phyloP scores from a whole-genome alignment of 23 tunicate species.

The Oikopleura albicans region DNA sequence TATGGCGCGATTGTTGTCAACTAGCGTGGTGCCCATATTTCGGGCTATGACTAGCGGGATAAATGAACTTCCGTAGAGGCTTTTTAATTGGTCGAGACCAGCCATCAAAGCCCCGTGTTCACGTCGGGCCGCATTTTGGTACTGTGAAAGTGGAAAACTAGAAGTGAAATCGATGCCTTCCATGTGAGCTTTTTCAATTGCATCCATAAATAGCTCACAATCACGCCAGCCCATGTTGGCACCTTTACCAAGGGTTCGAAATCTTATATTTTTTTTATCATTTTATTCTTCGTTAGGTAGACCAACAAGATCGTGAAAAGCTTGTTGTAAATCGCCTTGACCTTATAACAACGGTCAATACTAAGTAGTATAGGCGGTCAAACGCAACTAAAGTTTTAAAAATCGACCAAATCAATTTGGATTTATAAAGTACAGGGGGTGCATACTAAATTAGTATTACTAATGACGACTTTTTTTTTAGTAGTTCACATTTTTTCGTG shows the following conservation, averaged over 20 bases:
- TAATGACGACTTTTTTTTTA: no score
- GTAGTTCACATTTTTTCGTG: no score
- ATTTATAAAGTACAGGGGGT: no score
- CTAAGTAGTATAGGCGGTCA: no score
- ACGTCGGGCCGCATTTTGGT: neutral
- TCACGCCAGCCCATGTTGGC: slow-evolving; percentile 16
- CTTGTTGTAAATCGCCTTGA: no score
- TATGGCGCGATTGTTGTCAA: neutral
- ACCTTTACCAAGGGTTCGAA: neutral
- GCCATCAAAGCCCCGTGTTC: slow-evolving; percentile 6
- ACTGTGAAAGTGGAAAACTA: neutral
- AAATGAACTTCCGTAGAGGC: neutral
- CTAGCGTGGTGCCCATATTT: neutral
- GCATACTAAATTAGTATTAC: no score
- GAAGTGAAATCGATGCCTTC: neutral
- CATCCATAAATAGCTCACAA: neutral
- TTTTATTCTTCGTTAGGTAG: no score
- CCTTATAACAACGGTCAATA: no score
- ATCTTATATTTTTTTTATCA: neutral
- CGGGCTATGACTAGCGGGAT: neutral
- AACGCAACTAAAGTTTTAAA: no score
- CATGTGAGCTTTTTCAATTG: neutral
- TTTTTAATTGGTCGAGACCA: neutral
- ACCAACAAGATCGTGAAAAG: no score
- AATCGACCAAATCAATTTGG: no score